Evolutionary conservation across 1,140 invertebrate species (phyloP).

Genomic region (Pantala flavescens): DNA sequence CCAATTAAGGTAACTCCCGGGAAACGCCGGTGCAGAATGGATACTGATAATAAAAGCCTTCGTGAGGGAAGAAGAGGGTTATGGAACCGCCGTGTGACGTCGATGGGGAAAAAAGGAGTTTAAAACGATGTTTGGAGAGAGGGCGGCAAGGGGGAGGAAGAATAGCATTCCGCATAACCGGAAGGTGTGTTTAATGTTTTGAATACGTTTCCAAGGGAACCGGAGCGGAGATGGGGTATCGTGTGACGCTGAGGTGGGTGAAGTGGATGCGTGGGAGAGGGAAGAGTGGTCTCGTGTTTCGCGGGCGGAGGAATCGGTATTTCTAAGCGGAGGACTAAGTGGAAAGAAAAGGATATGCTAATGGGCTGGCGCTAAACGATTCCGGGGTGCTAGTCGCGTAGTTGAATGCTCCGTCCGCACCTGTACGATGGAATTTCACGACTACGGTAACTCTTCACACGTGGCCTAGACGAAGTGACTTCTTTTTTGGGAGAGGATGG

Average conservation of each 20-base stretch:
- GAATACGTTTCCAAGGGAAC: slow-evolving; percentile 4
- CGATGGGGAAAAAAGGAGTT: neutral
- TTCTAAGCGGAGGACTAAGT: neutral
- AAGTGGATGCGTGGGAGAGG: neutral
- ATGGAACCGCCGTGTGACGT: neutral
- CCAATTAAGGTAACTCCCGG: neutral
- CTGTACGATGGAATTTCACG: too few species aligned
- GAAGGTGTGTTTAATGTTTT: slow-evolving; percentile 3
- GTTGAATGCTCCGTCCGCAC: too few species aligned
- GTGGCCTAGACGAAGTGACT: too few species aligned
- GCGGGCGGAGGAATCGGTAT: too few species aligned
- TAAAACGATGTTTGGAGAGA: neutral
- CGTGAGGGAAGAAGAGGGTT: neutral
- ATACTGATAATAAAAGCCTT: neutral
- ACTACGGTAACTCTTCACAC: too few species aligned
- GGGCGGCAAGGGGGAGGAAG: neutral
- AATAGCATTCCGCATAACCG: neutral
- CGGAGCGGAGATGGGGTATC: neutral
- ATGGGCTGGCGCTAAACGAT: neutral
- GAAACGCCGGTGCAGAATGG: neutral
- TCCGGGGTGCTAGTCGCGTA: too few species aligned
- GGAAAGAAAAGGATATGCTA: neutral
- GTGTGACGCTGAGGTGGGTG: neutral
- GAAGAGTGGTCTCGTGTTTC: neutral
- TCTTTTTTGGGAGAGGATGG: too few species aligned